Evolutionary conservation across 2,888 invertebrate species (phyloP).

Genomic region (Dicycla oo): DNA sequence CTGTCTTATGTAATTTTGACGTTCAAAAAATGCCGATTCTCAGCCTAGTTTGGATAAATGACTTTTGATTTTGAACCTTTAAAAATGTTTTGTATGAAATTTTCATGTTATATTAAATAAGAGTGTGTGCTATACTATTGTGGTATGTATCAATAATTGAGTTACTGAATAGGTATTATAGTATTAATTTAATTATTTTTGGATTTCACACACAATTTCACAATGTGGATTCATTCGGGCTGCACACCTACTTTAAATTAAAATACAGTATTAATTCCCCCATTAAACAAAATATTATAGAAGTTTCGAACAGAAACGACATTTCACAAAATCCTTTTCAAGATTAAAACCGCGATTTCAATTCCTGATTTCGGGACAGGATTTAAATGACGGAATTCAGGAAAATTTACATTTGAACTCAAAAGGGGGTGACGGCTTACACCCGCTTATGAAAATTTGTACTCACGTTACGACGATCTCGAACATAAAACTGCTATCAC

Average conservation of each 20-base stretch:
- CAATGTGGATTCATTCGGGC: neutral
- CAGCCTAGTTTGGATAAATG: too few relatives aligned
- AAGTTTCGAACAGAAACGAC: slow-evolving; percentile 21
- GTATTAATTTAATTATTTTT: slow-evolving; percentile 1
- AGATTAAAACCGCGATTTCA: slow-evolving; percentile 65
- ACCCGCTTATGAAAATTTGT: slow-evolving; percentile 76
- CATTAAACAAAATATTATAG: slow-evolving; percentile 1
- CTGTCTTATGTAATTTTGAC: too few relatives aligned
- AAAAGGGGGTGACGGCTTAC: slow-evolving; percentile 70
- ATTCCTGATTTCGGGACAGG: slow-evolving; percentile 76
- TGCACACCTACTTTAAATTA: neutral
- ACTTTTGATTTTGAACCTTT: too few relatives aligned
- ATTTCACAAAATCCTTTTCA: slow-evolving; percentile 33
- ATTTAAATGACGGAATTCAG: slow-evolving; percentile 74
- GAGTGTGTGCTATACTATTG: neutral
- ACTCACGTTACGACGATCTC: slow-evolving; percentile 63
- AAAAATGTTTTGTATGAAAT: slow-evolving; percentile 18
- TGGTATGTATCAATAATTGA: neutral
- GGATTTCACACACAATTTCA: slow-evolving; percentile 3
- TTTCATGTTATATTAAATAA: slow-evolving; percentile 5
- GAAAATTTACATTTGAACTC: slow-evolving; percentile 76
- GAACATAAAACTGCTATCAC: slow-evolving; percentile 61
- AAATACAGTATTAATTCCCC: slow-evolving; percentile 1
- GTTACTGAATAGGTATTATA: neutral
- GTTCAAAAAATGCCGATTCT: too few relatives aligned